Evolutionary conservation across 2,888 invertebrate genomes (phyloP).

Genomic region (Toxonevra muliebris): DNA sequence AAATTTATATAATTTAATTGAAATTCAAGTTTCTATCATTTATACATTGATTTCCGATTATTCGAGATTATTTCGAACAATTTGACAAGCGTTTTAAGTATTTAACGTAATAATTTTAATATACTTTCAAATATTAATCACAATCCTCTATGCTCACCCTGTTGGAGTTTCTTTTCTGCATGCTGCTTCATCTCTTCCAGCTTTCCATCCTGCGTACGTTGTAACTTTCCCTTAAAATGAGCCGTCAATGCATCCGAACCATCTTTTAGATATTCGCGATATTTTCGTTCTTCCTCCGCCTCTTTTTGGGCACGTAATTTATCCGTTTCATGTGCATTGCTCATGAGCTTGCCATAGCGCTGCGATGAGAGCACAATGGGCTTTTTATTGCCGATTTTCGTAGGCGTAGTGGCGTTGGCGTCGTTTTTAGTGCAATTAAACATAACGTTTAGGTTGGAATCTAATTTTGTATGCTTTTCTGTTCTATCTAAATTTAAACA

Average conservation of each 20-base stretch:
- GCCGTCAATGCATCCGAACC: slow-evolving; percentile 64
- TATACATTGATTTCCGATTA: no score
- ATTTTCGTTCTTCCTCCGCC: slow-evolving; percentile 59
- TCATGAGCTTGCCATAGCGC: slow-evolving; percentile 32
- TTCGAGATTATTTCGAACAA: no score
- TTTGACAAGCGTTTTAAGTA: no score
- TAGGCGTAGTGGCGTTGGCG: neutral
- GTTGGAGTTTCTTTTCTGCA: slow-evolving; percentile 35
- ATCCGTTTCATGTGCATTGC: slow-evolving; percentile 37
- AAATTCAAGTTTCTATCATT: no score
- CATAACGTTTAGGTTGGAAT: slow-evolving; percentile 7
- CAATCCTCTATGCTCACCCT: slow-evolving; percentile 36
- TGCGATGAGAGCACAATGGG: slow-evolving; percentile 52
- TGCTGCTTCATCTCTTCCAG: slow-evolving; percentile 42
- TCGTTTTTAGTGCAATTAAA: slow-evolving; percentile 22
- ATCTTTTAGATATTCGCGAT: slow-evolving; percentile 61
- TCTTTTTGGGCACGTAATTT: slow-evolving; percentile 40
- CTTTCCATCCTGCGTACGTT: slow-evolving; percentile 45
- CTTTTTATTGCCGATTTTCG: slow-evolving; percentile 28
- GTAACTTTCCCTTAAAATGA: slow-evolving; percentile 61
- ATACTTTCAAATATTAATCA: neutral
- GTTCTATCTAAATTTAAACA: neutral
- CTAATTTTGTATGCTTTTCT: no score
- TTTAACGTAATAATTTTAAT: no score
- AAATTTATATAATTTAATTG: no score